These are phyloP conservation scores for Blastobasis lacticolella DNA, from an alignment of 2,888 invertebrate genomes.

Conservation along the genomic window DNA sequence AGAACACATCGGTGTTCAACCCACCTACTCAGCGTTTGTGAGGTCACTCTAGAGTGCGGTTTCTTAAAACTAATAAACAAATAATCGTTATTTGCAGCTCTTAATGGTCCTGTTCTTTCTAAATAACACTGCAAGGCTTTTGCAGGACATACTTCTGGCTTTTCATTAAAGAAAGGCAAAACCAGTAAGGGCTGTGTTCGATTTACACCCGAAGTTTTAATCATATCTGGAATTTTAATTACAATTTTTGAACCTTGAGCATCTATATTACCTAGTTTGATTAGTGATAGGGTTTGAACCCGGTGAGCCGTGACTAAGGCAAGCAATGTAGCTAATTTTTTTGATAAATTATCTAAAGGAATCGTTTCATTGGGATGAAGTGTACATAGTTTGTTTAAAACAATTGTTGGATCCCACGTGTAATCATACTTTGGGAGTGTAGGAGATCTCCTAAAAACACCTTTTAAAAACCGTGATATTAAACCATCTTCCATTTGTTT, in stretches of 20 bases:
- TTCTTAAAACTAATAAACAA: conserved; percentile 3
- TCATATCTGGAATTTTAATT: conserved; percentile 7
- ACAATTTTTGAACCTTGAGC: neutral
- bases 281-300: conserved; percentile 2
- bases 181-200: neutral
- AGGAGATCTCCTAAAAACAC: conserved; percentile 6
- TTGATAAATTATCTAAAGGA: conserved; percentile 1
- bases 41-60: neutral
- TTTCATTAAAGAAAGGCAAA: conserved; percentile 1
- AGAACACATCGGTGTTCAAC: conserved; percentile 8
- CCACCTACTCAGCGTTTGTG: conserved; percentile 9
- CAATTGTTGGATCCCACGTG: conserved; percentile 22
- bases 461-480: conserved; percentile 11
- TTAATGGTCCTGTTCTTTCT: neutral
- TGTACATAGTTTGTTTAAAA: conserved; percentile 5
- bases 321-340: conserved; percentile 5
- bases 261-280: conserved; percentile 3
- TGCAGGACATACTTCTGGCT: conserved; percentile 4
- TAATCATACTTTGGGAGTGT: conserved; percentile 13
- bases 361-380: conserved; percentile 1
- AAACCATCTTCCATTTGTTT: conserved; percentile 4
- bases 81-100: neutral
- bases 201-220: conserved; percentile 2
- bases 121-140: neutral
- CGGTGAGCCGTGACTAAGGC: conserved; percentile 3